These are phyloP conservation scores for Heteronetta atricapilla DNA, from an alignment of 2,113 vertebrate species.

Conservation along the genomic window DNA sequence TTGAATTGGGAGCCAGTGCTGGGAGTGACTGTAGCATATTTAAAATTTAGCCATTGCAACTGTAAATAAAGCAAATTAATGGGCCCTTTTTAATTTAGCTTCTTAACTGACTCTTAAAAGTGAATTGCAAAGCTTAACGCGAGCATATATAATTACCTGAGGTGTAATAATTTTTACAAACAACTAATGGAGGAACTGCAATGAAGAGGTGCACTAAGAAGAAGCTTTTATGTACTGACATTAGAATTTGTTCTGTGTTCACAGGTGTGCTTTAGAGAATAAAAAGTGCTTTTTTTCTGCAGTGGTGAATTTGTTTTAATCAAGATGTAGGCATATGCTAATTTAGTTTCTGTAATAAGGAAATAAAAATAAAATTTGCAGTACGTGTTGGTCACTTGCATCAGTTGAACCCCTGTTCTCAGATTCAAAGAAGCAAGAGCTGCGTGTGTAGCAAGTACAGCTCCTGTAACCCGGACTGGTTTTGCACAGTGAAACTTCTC, in stretches of 20 bases:
- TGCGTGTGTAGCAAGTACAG: not conserved
- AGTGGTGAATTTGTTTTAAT: constrained; percentile 64
- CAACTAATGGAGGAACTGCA: constrained; percentile 37
- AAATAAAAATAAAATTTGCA: constrained; percentile 74
- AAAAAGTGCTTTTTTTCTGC: constrained; percentile 47
- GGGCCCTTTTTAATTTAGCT: constrained; percentile 50
- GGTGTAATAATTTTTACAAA: constrained; percentile 59
- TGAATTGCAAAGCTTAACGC: constrained; percentile 56
- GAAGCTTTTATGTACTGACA: constrained; percentile 52
- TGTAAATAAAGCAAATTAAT: constrained; percentile 68
- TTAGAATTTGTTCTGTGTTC: constrained; percentile 49
- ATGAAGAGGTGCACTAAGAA: constrained; percentile 49
- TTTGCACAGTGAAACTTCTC: not conserved
- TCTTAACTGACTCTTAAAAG: constrained; percentile 61
- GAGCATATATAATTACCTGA: constrained; percentile 50
- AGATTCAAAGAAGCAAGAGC: not conserved
- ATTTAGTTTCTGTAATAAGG: constrained; percentile 59
- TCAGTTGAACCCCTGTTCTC: not conserved
- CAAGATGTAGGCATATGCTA: constrained; percentile 34
- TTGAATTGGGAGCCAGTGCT: constrained; percentile 54
- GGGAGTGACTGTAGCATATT: constrained; percentile 69
- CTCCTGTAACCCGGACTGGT: not conserved
- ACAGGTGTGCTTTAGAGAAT: constrained; percentile 58
- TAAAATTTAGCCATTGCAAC: constrained; percentile 52
- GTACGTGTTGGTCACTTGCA: not conserved